Evolutionary conservation across 2,797 vertebrate species (phyloP).

Genomic region (Pelodytes ibericus): DNA sequence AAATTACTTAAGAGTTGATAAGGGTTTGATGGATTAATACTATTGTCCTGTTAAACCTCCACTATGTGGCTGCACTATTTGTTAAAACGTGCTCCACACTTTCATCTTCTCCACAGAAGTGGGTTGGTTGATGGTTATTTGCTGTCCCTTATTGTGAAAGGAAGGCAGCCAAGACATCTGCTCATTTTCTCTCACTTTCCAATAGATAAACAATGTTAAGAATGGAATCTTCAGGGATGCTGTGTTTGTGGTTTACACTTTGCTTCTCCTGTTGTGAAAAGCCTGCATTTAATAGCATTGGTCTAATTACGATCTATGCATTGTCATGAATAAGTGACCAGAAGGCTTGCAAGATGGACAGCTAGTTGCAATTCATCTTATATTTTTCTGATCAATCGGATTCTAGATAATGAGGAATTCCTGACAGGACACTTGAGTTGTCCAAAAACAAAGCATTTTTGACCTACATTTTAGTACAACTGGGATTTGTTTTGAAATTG

Average conservation of each 20-base stretch:
- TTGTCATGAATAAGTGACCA: constrained; percentile 6
- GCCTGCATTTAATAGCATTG: background rate
- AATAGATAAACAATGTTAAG: background rate
- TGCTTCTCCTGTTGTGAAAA: constrained; percentile 1
- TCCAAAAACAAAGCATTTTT: too few species aligned
- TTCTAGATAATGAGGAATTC: too few species aligned
- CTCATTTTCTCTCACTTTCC: background rate
- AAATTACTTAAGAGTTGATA: constrained; percentile 54
- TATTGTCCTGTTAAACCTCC: constrained; percentile 36
- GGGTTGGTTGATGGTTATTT: background rate
- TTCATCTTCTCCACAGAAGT: background rate
- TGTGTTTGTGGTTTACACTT: background rate
- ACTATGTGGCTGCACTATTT: constrained; percentile 19
- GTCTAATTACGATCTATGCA: constrained; percentile 1
- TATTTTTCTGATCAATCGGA: too few species aligned
- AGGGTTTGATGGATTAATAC: constrained; percentile 52
- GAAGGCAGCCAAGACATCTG: constrained; percentile 9
- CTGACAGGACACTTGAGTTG: too few species aligned
- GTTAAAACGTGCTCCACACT: constrained; percentile 15
- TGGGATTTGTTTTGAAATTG: too few species aligned
- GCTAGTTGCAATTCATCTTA: background rate
- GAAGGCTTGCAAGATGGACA: background rate
- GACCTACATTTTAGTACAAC: too few species aligned
- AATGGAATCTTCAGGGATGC: background rate
- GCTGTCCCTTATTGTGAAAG: constrained; percentile 5